A percentile compares a stretch with the other conserved stretches of the same genome.
Conservation (phyloP, 2,113 vertebrate species). For the Poeciliopsis occidentalis region DNA sequence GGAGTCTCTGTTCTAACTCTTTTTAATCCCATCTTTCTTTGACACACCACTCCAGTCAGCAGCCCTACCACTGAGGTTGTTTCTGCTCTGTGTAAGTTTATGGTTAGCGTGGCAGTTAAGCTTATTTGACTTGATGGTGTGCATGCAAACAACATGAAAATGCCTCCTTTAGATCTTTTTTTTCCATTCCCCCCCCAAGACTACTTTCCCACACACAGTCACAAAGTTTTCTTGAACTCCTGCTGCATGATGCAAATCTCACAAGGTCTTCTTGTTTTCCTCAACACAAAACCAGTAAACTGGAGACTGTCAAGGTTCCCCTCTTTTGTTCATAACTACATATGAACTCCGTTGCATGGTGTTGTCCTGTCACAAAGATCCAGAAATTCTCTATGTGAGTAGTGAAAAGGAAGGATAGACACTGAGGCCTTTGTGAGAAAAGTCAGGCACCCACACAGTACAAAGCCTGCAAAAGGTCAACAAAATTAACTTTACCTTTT, state of each 20-base stretch:
- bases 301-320: constrained; percentile 37
- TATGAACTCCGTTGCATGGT: constrained; percentile 28
- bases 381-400: constrained; percentile 52
- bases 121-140: constrained; percentile 24
- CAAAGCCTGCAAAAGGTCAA: constrained; percentile 22
- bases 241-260: constrained; percentile 43
- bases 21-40: constrained; percentile 2
- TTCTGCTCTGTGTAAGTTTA: constrained; percentile 7
- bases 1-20: background rate
- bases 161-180: constrained; percentile 9
- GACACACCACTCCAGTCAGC: constrained; percentile 31
- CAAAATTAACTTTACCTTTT: background rate
- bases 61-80: constrained; percentile 26
- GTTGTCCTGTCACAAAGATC: constrained; percentile 53
- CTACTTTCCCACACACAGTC: constrained; percentile 68
- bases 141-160: constrained; percentile 37
- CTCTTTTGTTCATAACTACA: constrained; percentile 17
- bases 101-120: constrained; percentile 25
- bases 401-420: constrained; percentile 61
- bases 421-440: constrained; percentile 73
- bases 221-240: constrained; percentile 23
- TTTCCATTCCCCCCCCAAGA: constrained; percentile 25
- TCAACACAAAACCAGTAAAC: constrained; percentile 23
- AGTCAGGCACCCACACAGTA: constrained; percentile 62
- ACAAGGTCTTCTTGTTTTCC: constrained; percentile 18